Evolutionary conservation across 2,113 vertebrate genomes (phyloP), one percentile per base, ranked within the genome.

Genomic region (Callaeas wilsoni): DNA sequence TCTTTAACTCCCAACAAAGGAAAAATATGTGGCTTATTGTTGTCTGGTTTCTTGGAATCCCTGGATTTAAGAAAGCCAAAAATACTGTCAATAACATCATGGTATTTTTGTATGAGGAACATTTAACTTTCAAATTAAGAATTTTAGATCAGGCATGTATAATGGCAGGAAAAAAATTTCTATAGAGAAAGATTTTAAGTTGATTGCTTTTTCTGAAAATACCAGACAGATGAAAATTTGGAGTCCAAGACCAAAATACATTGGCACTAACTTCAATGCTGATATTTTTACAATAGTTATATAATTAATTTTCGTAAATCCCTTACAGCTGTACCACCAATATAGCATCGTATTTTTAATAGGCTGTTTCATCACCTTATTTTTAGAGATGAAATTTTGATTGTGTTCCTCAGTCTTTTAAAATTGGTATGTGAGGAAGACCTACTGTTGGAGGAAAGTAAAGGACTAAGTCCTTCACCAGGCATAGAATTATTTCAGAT

Each of bases 291-390:
- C 50, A 75, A 41, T 57, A 80, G 70, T 50, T 87, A 74, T 68
- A 75, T 87, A 93, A 95, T 92, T 94, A 89, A 75, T 90, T 90
- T 95, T 73, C 18, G 5, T 88, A 92, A 96, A 96, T 95, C 88
- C 88, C 62, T 93, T 94, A 39, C 96, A 96, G 90, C 92, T 96
- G 96, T 92, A 62, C 86, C 84, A 84, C 94, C 41, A 94, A 64
- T 86, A 90, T 79, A 93, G 76, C 69, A 26, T 8, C 20, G 22
- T 81, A 84, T 86, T 94, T 96, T 93, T 90, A 92, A 93, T 56
- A 84, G n/a, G 16, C 29, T 82, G 19, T 57, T 94, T 95, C 68
- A 87, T 84, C 73, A 70, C 44, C 63, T 82, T 89, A 91, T 95
- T 94, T 94, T 95, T 89, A 87, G 84, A 82, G 37, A 71, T 39